phyloP scores from a whole-genome alignment of 2,113 vertebrate species.

The Lophotis ruficrista region DNA sequence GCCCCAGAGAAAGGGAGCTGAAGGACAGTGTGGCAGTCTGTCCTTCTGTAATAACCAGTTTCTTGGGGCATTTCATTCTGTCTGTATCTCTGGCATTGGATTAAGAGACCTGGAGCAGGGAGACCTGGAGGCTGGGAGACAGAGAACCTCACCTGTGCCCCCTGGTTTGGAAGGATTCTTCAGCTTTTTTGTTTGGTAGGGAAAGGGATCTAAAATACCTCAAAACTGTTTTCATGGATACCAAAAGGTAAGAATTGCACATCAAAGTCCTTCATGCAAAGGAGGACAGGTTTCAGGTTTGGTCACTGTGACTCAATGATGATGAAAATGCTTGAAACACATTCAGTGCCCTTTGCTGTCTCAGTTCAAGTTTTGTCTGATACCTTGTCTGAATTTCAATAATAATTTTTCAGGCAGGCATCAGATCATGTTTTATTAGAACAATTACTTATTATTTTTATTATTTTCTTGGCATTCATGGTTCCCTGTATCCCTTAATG shows the following conservation, averaged over 20 bases:
- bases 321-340: not conserved
- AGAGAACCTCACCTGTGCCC: fast-evolving
- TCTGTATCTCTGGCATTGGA: not conserved
- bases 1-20: not conserved
- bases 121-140: not conserved
- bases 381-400: not conserved
- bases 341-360: not conserved
- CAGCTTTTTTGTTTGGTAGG: not conserved
- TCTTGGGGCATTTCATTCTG: not conserved
- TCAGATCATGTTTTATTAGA: not conserved
- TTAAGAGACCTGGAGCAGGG: not conserved
- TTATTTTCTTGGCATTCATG: not conserved
- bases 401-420: not conserved
- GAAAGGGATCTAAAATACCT: not conserved
- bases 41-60: not conserved
- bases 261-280: not conserved
- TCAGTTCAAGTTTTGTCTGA: not conserved
- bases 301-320: not conserved
- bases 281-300: not conserved
- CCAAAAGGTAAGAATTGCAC: not conserved
- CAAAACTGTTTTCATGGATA: not conserved
- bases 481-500: not conserved
- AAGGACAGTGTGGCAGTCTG: not conserved
- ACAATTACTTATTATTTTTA: not conserved
- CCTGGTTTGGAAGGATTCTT: not conserved